Evolutionary conservation across 1,140 invertebrate species (phyloP).

Genomic region (Chymomyza costata): DNA sequence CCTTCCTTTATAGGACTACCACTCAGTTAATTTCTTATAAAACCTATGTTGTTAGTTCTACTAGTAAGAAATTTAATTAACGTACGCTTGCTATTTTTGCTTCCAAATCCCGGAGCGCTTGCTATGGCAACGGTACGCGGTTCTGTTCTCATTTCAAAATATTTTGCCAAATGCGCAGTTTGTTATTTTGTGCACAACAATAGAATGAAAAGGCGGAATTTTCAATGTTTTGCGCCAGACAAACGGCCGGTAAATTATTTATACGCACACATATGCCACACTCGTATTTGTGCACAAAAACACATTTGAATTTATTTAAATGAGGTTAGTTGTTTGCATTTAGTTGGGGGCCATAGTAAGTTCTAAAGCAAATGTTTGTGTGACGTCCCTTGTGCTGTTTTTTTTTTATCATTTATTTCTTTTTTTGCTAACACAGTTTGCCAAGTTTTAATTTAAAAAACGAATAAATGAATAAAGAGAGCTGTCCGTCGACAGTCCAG

Average conservation of each 20-base stretch:
- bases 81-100: too few relatives aligned
- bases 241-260: constrained; percentile 24
- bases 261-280: constrained; percentile 13
- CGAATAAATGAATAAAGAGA: constrained; percentile 80
- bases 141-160: constrained; percentile 41
- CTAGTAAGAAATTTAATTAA: too few relatives aligned
- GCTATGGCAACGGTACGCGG: too few relatives aligned
- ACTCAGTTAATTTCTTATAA: too few relatives aligned
- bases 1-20: too few relatives aligned
- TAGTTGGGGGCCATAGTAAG: too few relatives aligned
- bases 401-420: constrained; percentile 48
- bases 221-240: constrained; percentile 1
- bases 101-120: too few relatives aligned
- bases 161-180: constrained; percentile 69
- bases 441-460: constrained; percentile 28
- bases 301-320: background rate
- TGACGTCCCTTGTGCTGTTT: constrained; percentile 28
- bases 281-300: too few relatives aligned
- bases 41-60: too few relatives aligned
- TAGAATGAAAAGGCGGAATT: constrained; percentile 33
- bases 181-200: constrained; percentile 44
- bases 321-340: background rate
- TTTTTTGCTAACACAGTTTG: background rate
- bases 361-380: constrained; percentile 23
- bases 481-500: constrained; percentile 82